Evolutionary conservation across 2,888 invertebrate genomes (phyloP).

Genomic region (Melinopterus prodromus): DNA sequence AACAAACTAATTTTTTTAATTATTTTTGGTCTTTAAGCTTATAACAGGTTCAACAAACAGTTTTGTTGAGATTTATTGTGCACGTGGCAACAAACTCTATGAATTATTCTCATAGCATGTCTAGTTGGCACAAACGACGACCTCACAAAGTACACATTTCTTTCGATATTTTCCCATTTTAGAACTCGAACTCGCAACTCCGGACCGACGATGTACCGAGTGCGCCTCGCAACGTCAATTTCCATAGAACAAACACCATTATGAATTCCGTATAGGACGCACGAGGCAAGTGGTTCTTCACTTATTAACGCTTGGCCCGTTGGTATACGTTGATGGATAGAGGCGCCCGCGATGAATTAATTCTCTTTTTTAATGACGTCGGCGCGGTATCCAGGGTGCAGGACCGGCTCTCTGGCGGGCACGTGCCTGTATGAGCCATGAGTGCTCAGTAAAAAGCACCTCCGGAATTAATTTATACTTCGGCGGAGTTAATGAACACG

Average conservation of each 20-base stretch:
- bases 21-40: no score
- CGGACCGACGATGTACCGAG: no score
- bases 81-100: no score
- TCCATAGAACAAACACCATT: not conserved
- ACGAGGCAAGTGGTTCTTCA: not conserved
- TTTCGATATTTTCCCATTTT: no score
- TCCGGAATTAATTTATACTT: conserved; percentile 4
- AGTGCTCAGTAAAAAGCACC: not conserved
- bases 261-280: not conserved
- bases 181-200: no score
- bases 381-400: not conserved
- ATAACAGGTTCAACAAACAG: no score
- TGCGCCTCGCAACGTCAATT: not conserved
- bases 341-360: not conserved
- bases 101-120: no score
- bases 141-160: no score
- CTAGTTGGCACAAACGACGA: no score
- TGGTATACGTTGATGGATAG: not conserved
- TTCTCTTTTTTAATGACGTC: not conserved
- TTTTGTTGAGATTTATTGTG: no score
- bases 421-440: not conserved
- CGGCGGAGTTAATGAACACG: not conserved
- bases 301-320: conserved; percentile 4
- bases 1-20: no score
- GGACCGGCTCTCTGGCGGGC: not conserved